A percentile compares a stretch with the other conserved stretches of the same genome.
Evolutionary conservation across 2,888 invertebrate species (phyloP).

Genomic region (Oscheius sp.): DNA sequence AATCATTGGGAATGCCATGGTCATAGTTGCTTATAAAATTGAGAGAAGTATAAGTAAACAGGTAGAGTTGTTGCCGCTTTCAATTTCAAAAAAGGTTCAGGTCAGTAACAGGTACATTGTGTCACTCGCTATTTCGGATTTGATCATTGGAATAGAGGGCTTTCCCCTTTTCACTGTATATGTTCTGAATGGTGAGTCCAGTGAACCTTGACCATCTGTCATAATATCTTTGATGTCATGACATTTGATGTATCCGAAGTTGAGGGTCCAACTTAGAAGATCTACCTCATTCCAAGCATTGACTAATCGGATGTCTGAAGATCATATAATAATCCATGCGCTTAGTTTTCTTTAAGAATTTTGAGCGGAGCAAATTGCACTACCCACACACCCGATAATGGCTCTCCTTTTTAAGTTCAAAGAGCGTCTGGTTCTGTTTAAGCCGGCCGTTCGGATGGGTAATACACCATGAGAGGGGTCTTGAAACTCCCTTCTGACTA

Average conservation of each 20-base stretch:
- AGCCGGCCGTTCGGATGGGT: not conserved
- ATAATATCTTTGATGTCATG: too few relatives aligned
- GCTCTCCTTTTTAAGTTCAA: not conserved
- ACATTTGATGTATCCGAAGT: too few relatives aligned
- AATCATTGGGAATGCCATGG: constrained; percentile 72
- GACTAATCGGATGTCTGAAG: not conserved
- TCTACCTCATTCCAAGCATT: not conserved
- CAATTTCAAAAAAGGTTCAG: constrained; percentile 42
- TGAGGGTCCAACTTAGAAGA: not conserved
- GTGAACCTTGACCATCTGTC: not conserved
- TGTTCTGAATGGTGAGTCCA: constrained; percentile 66
- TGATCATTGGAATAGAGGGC: constrained; percentile 73
- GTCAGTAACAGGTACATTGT: constrained; percentile 72
- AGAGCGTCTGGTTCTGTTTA: not conserved
- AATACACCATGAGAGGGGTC: not conserved
- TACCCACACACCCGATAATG: not conserved
- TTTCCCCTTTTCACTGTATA: constrained; percentile 73
- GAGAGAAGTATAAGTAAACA: constrained; percentile 72
- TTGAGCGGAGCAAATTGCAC: too few relatives aligned
- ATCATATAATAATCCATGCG: not conserved
- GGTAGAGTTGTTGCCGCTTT: constrained; percentile 42
- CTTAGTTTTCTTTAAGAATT: too few relatives aligned
- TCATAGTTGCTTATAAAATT: constrained; percentile 69
- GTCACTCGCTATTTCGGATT: constrained; percentile 71
- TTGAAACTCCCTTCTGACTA: too few relatives aligned